phyloP scores from a whole-genome alignment of 2,888 invertebrate species.

The Rhamnusium bicolor region DNA sequence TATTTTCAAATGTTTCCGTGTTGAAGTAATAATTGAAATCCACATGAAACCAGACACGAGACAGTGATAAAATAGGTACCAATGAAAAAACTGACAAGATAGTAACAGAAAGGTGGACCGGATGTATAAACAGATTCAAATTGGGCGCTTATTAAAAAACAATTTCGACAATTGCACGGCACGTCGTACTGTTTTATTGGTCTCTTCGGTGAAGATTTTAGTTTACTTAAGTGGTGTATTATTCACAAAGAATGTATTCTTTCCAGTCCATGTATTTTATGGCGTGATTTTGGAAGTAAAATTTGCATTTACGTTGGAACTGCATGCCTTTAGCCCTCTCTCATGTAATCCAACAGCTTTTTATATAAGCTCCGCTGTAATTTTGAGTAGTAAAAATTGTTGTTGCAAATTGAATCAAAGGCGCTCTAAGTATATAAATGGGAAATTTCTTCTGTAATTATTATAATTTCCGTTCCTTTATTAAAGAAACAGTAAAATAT shows the following conservation, averaged over 20 bases:
- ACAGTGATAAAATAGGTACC: constrained; percentile 49
- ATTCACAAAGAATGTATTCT: constrained; percentile 55
- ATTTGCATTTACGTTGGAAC: constrained; percentile 56
- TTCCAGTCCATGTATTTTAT: constrained; percentile 62
- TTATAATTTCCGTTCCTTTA: not conserved
- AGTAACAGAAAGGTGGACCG: constrained; percentile 50
- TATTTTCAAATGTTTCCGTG: constrained; percentile 62
- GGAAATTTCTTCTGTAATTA: not conserved
- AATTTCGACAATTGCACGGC: constrained; percentile 40
- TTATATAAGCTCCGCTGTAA: constrained; percentile 40
- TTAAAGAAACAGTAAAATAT: not conserved
- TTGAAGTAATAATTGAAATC: constrained; percentile 59
- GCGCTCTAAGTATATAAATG: constrained; percentile 21
- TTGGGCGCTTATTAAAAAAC: constrained; percentile 56
- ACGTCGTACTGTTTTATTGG: constrained; percentile 50
- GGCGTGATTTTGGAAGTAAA: constrained; percentile 61
- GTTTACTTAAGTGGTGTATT: constrained; percentile 59
- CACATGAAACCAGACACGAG: constrained; percentile 55
- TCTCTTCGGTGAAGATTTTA: constrained; percentile 56
- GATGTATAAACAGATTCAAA: constrained; percentile 46
- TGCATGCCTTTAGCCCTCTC: constrained; percentile 7
- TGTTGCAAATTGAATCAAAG: constrained; percentile 39
- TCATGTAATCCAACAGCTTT: constrained; percentile 37
- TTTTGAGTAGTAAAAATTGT: constrained; percentile 32
- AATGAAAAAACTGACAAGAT: constrained; percentile 56